Conservation (phyloP, 2,797 vertebrate genomes). For the Zenarchopterus dispar region DNA sequence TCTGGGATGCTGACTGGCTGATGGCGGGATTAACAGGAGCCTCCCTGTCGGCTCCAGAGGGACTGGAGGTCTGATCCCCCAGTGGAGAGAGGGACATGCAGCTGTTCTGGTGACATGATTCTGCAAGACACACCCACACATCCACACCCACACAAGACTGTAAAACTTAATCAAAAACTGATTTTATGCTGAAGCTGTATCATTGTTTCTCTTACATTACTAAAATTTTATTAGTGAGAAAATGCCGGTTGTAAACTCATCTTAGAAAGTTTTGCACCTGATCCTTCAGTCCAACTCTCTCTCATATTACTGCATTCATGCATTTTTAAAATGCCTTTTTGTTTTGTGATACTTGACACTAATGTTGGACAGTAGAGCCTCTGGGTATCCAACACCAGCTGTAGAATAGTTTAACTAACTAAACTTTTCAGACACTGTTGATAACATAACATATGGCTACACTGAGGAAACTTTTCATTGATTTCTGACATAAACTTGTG, state of each 20-base stretch:
- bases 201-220: background rate
- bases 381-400: slow-evolving; percentile 34
- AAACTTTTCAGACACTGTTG: background rate
- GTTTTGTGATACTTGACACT: slow-evolving; percentile 67
- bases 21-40: slow-evolving; percentile 40
- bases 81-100: slow-evolving; percentile 58
- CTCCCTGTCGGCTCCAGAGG: slow-evolving; percentile 27
- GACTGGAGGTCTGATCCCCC: slow-evolving; percentile 45
- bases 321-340: slow-evolving; percentile 70
- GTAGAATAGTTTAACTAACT: background rate
- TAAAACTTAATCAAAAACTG: background rate
- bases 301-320: slow-evolving; percentile 64
- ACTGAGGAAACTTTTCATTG: background rate
- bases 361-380: slow-evolving; percentile 37
- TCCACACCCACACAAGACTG: background rate
- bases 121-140: slow-evolving; percentile 45
- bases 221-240: background rate
- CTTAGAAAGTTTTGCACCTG: slow-evolving; percentile 19
- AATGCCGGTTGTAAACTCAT: background rate
- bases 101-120: slow-evolving; percentile 62
- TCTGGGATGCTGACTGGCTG: slow-evolving; percentile 70
- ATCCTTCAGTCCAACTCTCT: slow-evolving; percentile 17
- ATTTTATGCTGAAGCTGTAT: background rate
- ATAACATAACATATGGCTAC: background rate
- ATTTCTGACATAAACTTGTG: background rate